Evolutionary conservation across 2,888 invertebrate genomes (phyloP), one percentile per base, ranked within the genome.

Genomic region (Himalopsyche tibetana): DNA sequence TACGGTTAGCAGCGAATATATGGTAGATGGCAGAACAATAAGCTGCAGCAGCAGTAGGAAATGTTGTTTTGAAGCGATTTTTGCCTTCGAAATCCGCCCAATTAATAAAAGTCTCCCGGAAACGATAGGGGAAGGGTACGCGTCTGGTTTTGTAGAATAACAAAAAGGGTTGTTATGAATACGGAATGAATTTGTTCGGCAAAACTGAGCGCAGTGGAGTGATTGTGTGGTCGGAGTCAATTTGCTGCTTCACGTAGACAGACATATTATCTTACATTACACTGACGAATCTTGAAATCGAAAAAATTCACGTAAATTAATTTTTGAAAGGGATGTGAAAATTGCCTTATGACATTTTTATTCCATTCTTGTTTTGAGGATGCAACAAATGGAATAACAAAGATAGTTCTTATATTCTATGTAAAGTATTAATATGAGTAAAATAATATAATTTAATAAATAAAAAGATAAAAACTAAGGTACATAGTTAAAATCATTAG

Each of bases 81-180:
- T 63, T 63, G 63, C 63, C 63, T 63, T 63, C 63, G 63, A 63
- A 63, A 63, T 63, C 42, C 51, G 42, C 51, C 51, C 81, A 81
- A 81, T 81, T 81, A 81, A 81, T 51, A 51, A 81, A 81, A 51
- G 28, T 83, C 55, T 40, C 38, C 83, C 79, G 38, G 69, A 42
- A 69, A 28, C 74, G 38, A 83, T 28, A 74, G 63, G 63, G 63
- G 63, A 63, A 63, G 63, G 63, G 63, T 63, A 19, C 15, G 63
- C 63, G 63, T 63, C 83, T 36, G 83, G 36, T 83, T 83, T 63
- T 83, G 63, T 83, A 36, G 28, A 83, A 56, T 56, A 82, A 55
- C 55, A 55, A 56, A 63, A 83, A 56, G 83, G 83, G 83, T 83
- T 38, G 84, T 84, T 79, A 74, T 84, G 84, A 84, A 84, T 84